These are phyloP conservation scores for Plagodis pulveraria DNA, from an alignment of 2,888 invertebrate species.

Conservation along the genomic window DNA sequence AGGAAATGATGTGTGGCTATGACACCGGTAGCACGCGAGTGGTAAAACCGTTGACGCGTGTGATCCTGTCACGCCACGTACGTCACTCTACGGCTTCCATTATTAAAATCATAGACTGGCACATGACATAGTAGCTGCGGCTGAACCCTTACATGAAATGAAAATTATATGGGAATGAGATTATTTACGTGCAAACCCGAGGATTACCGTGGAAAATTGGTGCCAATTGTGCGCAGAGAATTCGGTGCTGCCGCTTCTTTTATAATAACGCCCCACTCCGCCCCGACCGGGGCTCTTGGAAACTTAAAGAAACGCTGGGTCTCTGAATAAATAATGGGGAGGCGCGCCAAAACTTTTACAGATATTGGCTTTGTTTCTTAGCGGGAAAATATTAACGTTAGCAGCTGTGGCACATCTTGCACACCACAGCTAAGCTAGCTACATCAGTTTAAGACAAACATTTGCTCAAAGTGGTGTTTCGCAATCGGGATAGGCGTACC, in stretches of 20 bases:
- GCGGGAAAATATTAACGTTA: conserved; percentile 63
- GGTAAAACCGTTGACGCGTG: conserved; percentile 30
- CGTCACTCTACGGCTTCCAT: conserved; percentile 50
- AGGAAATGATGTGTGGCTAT: conserved; percentile 34
- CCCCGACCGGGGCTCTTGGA: conserved; percentile 45
- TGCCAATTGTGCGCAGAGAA: conserved; percentile 49
- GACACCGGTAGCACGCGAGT: conserved; percentile 32
- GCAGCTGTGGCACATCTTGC: conserved; percentile 58
- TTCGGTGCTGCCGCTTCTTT: conserved; percentile 40
- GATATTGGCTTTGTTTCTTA: conserved; percentile 73
- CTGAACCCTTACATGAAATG: conserved; percentile 27
- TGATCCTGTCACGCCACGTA: conserved; percentile 52
- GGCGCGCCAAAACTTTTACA: conserved; percentile 65
- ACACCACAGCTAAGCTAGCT: conserved; percentile 28
- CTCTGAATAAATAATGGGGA: conserved; percentile 73
- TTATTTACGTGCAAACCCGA: conserved; percentile 43
- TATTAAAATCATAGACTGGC: conserved; percentile 36
- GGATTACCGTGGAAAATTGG: conserved; percentile 50
- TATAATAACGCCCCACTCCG: conserved; percentile 51
- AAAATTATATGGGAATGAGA: conserved; percentile 37
- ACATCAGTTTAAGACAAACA: conserved; percentile 24
- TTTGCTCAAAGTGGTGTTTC: no score
- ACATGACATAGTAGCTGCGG: conserved; percentile 19
- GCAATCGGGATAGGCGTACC: no score
- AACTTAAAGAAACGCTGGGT: conserved; percentile 65